Conservation (phyloP, 2,113 vertebrate genomes). For the Calypte anna region DNA sequence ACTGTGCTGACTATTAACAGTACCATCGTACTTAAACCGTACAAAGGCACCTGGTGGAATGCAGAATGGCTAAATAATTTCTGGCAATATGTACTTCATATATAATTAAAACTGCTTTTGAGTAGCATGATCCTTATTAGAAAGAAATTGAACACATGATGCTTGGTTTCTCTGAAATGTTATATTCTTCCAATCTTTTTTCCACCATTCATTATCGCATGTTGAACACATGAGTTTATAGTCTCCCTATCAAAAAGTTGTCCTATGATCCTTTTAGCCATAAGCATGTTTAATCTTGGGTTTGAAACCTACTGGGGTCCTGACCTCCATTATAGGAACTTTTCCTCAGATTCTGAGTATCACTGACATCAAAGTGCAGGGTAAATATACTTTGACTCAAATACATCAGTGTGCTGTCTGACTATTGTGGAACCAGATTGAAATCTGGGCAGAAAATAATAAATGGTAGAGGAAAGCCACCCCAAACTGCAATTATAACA, state of each 20-base stretch:
- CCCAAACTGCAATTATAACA: neutral
- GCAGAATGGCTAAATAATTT: neutral
- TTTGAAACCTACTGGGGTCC: neutral
- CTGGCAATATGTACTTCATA: neutral
- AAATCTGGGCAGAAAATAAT: conserved; percentile 16
- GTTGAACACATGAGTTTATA: neutral
- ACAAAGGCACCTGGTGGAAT: conserved; percentile 49
- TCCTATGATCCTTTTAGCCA: neutral
- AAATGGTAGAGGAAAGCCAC: neutral
- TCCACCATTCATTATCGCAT: neutral
- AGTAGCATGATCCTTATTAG: neutral
- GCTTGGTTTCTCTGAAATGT: neutral
- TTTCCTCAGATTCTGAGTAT: neutral
- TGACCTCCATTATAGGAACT: neutral
- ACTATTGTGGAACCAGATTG: neutral
- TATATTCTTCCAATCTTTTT: neutral
- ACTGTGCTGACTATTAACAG: conserved; percentile 23
- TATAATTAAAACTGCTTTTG: neutral
- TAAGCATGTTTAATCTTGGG: neutral
- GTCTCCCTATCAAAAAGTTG: neutral
- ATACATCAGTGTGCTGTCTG: neutral
- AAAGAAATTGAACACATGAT: neutral
- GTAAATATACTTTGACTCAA: neutral
- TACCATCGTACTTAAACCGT: neutral
- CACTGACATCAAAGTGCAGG: neutral